Percentiles rank a stretch among this genome's conserved stretches.
phyloP scores from a whole-genome alignment of 2,113 vertebrate species.

The Rhineura floridana region DNA sequence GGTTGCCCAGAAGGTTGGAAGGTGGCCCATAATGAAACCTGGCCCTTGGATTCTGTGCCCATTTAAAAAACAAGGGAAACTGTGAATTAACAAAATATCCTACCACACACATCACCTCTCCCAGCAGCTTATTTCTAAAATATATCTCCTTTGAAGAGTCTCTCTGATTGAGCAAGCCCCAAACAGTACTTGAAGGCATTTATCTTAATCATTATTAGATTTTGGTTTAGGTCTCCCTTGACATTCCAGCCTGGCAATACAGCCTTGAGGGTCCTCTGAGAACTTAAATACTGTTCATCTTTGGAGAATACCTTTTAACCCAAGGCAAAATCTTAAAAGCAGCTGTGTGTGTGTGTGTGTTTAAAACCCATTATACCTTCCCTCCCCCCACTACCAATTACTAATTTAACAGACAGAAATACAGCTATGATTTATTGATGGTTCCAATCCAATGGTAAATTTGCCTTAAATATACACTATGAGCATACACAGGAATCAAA shows the following conservation, averaged over 20 bases:
- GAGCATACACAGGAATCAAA: slow-evolving; percentile 62
- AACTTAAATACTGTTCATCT: slow-evolving; percentile 44
- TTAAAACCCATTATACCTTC: slow-evolving; percentile 56
- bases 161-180: slow-evolving; percentile 39
- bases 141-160: slow-evolving; percentile 21
- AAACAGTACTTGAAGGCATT: slow-evolving; percentile 64
- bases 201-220: slow-evolving; percentile 66
- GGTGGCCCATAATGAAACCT: no score
- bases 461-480: slow-evolving; percentile 60
- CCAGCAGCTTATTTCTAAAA: slow-evolving; percentile 26
- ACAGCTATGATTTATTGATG: slow-evolving; percentile 79
- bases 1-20: no score
- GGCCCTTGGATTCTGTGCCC: no score
- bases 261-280: slow-evolving; percentile 57
- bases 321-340: slow-evolving; percentile 65
- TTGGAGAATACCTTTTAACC: slow-evolving; percentile 59
- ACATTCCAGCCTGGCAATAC: slow-evolving; percentile 44
- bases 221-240: slow-evolving; percentile 61
- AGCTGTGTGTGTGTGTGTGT: slow-evolving; percentile 65
- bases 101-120: neutral
- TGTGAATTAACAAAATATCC: slow-evolving; percentile 19
- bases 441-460: slow-evolving; percentile 72
- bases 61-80: neutral
- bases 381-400: slow-evolving; percentile 58
- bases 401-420: slow-evolving; percentile 76